phyloP scores from a whole-genome alignment of 2,888 invertebrate genomes.

The Erannis defoliaria region DNA sequence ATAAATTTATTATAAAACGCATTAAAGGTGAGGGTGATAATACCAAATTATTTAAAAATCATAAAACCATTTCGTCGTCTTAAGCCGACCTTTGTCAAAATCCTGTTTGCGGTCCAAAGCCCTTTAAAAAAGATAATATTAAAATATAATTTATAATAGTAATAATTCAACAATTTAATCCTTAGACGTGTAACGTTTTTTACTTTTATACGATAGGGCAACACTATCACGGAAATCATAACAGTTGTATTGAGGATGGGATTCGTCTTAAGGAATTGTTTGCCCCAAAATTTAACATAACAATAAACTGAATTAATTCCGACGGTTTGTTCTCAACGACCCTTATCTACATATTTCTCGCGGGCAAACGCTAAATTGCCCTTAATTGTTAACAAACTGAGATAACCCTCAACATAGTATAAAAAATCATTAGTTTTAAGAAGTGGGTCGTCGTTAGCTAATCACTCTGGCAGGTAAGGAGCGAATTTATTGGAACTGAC shows the following conservation, averaged over 20 bases:
- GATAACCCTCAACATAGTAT: constrained; percentile 45
- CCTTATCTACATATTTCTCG: constrained; percentile 63
- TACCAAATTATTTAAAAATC: constrained; percentile 46
- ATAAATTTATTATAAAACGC: background rate
- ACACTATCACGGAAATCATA: constrained; percentile 45
- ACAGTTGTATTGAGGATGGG: constrained; percentile 48
- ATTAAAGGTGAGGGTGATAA: constrained; percentile 10
- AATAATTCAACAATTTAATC: constrained; percentile 63
- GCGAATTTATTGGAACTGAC: constrained; percentile 69
- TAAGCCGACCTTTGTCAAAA: constrained; percentile 59
- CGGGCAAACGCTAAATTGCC: constrained; percentile 68
- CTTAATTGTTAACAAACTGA: constrained; percentile 69
- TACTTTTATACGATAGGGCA: constrained; percentile 35
- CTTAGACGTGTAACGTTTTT: constrained; percentile 40
- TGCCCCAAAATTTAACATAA: constrained; percentile 64
- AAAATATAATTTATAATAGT: constrained; percentile 62
- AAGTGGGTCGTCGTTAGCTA: constrained; percentile 69
- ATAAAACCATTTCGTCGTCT: constrained; percentile 53
- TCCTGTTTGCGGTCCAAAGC: constrained; percentile 54
- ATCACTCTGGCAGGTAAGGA: constrained; percentile 74
- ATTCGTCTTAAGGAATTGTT: constrained; percentile 49
- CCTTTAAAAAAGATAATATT: constrained; percentile 55
- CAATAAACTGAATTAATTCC: constrained; percentile 70
- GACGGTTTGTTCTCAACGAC: constrained; percentile 51
- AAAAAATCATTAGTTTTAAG: constrained; percentile 48